Percentiles rank a stretch among this genome's conserved stretches.
Conservation (phyloP, 2,888 invertebrate genomes). For the Schizotus pectinicornis region DNA sequence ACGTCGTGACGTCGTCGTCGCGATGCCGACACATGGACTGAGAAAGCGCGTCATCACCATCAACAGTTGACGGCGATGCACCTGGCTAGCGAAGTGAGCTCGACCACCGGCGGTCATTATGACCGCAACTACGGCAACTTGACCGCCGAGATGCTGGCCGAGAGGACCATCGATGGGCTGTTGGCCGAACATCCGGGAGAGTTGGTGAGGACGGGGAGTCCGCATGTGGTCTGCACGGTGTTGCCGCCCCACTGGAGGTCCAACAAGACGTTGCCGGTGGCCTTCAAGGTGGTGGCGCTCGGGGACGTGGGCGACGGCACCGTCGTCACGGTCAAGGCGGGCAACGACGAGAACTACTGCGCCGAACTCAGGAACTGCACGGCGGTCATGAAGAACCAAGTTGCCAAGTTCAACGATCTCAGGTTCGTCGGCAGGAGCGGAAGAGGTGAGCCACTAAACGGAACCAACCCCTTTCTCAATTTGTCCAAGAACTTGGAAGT, state of each 20-base stretch:
- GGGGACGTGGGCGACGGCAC: conserved; percentile 97
- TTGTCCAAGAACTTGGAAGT: too few species aligned
- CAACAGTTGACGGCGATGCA: conserved; percentile 64
- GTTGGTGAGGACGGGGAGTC: conserved; percentile 89
- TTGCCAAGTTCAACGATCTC: conserved; percentile 98
- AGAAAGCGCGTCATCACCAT: not conserved
- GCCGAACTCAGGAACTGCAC: conserved; percentile 94
- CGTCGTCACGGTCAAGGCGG: conserved; percentile 92
- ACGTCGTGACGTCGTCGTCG: not conserved
- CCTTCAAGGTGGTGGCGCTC: conserved; percentile 94
- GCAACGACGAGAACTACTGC: conserved; percentile 98
- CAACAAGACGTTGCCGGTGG: conserved; percentile 96
- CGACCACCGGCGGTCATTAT: conserved; percentile 64
- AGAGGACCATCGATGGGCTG: conserved; percentile 85
- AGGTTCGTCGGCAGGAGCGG: conserved; percentile 98
- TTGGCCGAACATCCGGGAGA: conserved; percentile 91
- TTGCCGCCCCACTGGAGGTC: conserved; percentile 97
- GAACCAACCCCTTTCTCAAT: too few species aligned
- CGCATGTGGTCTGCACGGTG: conserved; percentile 94
- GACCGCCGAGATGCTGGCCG: conserved; percentile 89
- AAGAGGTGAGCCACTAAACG: conserved; percentile 96
- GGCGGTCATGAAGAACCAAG: conserved; percentile 97
- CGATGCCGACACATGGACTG: not conserved
- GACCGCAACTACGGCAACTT: conserved; percentile 65
- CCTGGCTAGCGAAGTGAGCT: conserved; percentile 77